These are phyloP conservation scores for Allolobophora icterica DNA, from an alignment of 2,888 invertebrate species.

Conservation along the genomic window DNA sequence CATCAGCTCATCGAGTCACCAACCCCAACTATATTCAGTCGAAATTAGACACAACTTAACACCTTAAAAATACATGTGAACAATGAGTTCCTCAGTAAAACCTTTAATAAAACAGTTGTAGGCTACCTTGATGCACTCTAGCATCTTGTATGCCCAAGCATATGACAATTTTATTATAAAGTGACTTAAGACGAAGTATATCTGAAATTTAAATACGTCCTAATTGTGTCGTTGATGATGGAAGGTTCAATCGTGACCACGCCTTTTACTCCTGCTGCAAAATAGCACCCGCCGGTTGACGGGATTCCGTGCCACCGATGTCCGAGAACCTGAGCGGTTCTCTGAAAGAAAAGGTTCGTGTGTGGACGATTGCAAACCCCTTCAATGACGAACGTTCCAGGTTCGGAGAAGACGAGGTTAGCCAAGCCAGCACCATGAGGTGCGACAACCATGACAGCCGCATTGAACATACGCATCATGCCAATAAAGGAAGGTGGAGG, in stretches of 20 bases:
- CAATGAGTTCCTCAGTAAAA: too few relatives aligned
- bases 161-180: too few relatives aligned
- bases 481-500: conserved; percentile 42
- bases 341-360: neutral
- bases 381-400: conserved; percentile 45
- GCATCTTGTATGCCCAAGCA: too few relatives aligned
- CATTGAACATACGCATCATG: conserved; percentile 33
- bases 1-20: too few relatives aligned
- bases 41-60: too few relatives aligned
- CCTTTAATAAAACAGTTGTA: too few relatives aligned
- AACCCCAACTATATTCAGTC: too few relatives aligned
- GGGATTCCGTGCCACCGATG: conserved; percentile 14
- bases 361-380: conserved; percentile 31
- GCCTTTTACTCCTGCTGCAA: neutral
- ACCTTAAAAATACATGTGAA: too few relatives aligned
- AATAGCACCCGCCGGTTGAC: neutral
- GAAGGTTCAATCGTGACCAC: neutral
- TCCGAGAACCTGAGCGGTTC: neutral
- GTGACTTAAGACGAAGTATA: neutral
- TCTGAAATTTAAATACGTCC: neutral
- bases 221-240: neutral
- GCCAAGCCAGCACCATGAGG: conserved; percentile 49
- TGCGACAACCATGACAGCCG: too few relatives aligned
- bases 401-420: conserved; percentile 44
- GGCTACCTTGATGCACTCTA: too few relatives aligned